A percentile compares a stretch with the other conserved stretches of the same genome.
Conservation (phyloP, 2,113 vertebrate genomes). For the Circaetus gallicus region DNA sequence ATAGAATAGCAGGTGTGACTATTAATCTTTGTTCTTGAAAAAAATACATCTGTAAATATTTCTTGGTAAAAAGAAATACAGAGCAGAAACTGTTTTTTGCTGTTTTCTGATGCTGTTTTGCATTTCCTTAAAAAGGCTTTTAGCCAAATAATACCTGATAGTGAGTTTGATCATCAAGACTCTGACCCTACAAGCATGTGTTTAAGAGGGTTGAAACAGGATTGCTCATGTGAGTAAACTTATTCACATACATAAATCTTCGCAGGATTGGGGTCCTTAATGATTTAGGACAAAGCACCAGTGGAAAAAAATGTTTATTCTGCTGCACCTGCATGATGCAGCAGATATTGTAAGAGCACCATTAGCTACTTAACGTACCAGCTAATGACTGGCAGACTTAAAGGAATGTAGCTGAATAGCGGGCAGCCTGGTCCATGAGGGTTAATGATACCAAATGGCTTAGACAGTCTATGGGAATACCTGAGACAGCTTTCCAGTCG, state of each 20-base stretch:
- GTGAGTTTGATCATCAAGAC: neutral
- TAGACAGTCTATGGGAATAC: neutral
- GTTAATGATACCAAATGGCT: conserved; percentile 54
- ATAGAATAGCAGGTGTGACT: conserved; percentile 64
- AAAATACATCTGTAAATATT: neutral
- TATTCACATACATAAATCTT: conserved; percentile 46
- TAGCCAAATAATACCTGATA: neutral
- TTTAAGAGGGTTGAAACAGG: neutral
- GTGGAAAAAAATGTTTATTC: conserved; percentile 59
- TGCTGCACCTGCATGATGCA: conserved; percentile 72
- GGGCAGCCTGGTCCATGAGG: conserved; percentile 28
- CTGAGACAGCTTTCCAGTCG: neutral
- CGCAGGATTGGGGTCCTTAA: conserved; percentile 20
- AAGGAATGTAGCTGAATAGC: conserved; percentile 59
- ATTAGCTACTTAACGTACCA: conserved; percentile 83
- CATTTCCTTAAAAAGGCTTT: neutral
- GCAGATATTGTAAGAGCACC: conserved; percentile 70
- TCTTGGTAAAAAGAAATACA: neutral
- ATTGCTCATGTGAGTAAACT: conserved; percentile 29
- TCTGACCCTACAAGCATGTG: neutral
- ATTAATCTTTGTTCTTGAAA: conserved; percentile 39
- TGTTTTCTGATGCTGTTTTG: neutral
- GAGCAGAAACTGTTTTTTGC: neutral
- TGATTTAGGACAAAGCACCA: conserved; percentile 38
- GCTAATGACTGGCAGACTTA: conserved; percentile 74